Percentiles rank a stretch among this genome's conserved stretches.
These are phyloP conservation scores for Motacilla alba DNA, from an alignment of 2,113 vertebrate species.

Conservation along the genomic window DNA sequence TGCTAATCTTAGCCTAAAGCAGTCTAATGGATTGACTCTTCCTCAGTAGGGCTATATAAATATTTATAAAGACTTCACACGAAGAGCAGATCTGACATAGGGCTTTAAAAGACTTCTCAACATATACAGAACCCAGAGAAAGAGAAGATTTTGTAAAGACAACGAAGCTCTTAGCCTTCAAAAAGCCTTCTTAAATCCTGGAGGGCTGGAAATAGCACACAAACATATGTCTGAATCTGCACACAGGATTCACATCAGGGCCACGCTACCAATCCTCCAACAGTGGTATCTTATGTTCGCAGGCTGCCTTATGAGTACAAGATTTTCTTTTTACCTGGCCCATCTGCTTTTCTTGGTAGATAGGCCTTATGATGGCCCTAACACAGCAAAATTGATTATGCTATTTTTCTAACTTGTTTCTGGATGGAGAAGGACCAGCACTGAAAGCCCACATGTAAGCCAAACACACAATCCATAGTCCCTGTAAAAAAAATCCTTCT, in stretches of 20 bases:
- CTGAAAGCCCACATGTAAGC: neutral
- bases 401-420: neutral
- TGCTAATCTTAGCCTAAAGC: conserved; percentile 57
- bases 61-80: conserved; percentile 39
- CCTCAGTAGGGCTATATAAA: conserved; percentile 36
- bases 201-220: neutral
- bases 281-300: rapidly evolving
- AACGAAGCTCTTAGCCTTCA: neutral
- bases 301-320: neutral
- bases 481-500: neutral
- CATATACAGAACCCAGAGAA: neutral
- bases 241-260: neutral
- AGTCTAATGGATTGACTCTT: conserved; percentile 41
- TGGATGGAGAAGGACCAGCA: neutral
- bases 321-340: neutral
- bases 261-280: neutral
- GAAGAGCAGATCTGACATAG: neutral
- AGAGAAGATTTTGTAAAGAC: neutral
- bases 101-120: neutral
- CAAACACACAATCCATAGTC: neutral
- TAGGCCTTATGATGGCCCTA: neutral
- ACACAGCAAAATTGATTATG: neutral
- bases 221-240: neutral
- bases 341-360: neutral
- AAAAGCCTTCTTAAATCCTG: neutral